A percentile compares a stretch with the other conserved stretches of the same genome.
phyloP scores from a whole-genome alignment of 2,113 vertebrate genomes.

The Abramis brama region DNA sequence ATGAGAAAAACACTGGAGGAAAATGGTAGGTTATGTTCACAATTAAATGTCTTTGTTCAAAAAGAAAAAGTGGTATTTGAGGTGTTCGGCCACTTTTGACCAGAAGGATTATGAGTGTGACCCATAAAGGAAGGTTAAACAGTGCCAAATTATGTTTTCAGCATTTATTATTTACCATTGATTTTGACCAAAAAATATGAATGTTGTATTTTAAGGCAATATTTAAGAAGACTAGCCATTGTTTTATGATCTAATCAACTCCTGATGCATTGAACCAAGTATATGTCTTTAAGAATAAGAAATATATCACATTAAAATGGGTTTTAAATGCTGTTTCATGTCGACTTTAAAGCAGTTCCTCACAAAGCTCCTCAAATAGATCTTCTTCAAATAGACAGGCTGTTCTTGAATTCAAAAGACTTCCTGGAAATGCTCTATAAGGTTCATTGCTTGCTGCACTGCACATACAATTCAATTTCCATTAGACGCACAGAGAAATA shows the following conservation, averaged over 20 bases:
- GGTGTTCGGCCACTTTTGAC: no score
- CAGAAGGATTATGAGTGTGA: no score
- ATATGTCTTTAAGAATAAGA: neutral
- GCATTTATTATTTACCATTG: neutral
- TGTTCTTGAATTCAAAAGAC: slow-evolving; percentile 6
- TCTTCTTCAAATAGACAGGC: neutral
- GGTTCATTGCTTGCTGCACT: slow-evolving; percentile 1
- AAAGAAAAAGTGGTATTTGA: neutral
- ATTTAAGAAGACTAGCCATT: neutral
- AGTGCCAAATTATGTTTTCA: neutral
- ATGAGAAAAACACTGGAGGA: neutral
- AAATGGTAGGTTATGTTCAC: neutral
- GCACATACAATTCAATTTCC: slow-evolving; percentile 26
- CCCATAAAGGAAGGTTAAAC: neutral
- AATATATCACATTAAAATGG: neutral
- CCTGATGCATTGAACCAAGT: neutral
- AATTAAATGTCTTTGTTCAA: neutral
- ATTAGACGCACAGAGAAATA: neutral
- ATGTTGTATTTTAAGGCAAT: neutral
- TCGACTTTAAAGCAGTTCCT: neutral
- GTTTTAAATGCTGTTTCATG: slow-evolving; percentile 5
- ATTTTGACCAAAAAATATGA: neutral
- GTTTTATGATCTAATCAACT: neutral
- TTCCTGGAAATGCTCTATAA: neutral
- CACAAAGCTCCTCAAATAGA: neutral